Evolutionary conservation across 1,140 invertebrate genomes (phyloP), one percentile per base, ranked within the genome.

Genomic region (Thaumetopoea pityocampa): DNA sequence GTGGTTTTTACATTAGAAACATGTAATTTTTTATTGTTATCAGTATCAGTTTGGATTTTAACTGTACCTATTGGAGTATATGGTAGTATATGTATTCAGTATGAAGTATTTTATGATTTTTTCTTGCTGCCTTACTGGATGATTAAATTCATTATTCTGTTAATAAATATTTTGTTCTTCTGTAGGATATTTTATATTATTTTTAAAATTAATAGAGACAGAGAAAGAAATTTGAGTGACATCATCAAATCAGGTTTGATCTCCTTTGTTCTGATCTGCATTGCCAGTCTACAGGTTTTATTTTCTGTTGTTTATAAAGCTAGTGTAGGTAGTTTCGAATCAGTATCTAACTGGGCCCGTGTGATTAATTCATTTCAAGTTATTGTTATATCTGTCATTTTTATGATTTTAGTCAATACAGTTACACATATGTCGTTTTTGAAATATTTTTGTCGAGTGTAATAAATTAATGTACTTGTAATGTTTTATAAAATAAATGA

Each of bases 81-180:
- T 2, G 20, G 18, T 5, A 10, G 11, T 1, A 10, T 28, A 5
- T 28, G 12, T 12, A 28, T 28, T 5, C 15, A 26, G 6, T 8
- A 46, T 0, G 6, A 10, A 14, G n/a, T n/a, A 24, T 16, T 9
- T 15, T 27, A 7, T 8, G 36, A 24, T 5, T 41, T 20, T 4
- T 26, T 9, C 42, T 18, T 19, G 26, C 27, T 9, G 22, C 29
- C 15, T 2, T 32, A 9, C 46, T 45, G 7, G 30, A 10, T 29
- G 19, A 14, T 54, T 1, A 59, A 54, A 26, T 53, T 59, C 7
- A 1, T 41, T 5, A 32, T 54, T n/a, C 14, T 54, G 5, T 6
- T 37, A 2, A n/a, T 51, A 8, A 59, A 59, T 29, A 26, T 41
- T 12, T 28, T 51, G 1, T 27, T 54, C 6, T 58, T 52, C 23